These are phyloP conservation scores for Xanthorhoe designata DNA, from an alignment of 2,888 invertebrate species.

Conservation along the genomic window DNA sequence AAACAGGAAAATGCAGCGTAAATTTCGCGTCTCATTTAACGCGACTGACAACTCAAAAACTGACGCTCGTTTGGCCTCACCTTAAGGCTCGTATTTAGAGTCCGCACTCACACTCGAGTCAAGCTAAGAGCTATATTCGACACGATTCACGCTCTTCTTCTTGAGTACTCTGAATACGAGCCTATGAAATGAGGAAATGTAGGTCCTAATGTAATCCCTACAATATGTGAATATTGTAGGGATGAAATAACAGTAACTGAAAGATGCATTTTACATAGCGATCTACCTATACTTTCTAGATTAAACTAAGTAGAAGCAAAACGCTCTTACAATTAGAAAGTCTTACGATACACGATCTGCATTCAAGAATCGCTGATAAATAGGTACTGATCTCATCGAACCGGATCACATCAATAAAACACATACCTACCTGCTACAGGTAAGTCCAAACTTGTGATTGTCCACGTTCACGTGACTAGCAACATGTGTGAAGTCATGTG, in stretches of 20 bases:
- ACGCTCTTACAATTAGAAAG: not conserved
- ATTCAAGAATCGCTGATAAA: not conserved
- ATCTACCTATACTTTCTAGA: not conserved
- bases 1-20: no score
- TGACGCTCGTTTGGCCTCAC: no score
- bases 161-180: no score
- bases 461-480: not conserved
- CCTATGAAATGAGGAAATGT: no score
- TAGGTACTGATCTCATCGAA: not conserved
- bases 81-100: no score
- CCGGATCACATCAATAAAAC: slow-evolving; percentile 1
- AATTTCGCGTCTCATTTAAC: no score
- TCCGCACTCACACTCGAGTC: no score
- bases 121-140: no score
- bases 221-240: no score
- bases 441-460: not conserved
- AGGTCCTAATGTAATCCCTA: no score
- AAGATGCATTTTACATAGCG: not conserved
- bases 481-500: slow-evolving; percentile 3
- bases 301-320: not conserved
- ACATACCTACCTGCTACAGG: not conserved
- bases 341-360: not conserved
- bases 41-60: no score
- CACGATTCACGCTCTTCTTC: no score
- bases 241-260: not conserved